Evolutionary conservation across 2,888 invertebrate genomes (phyloP).

Genomic region (Apodemia hepburni): DNA sequence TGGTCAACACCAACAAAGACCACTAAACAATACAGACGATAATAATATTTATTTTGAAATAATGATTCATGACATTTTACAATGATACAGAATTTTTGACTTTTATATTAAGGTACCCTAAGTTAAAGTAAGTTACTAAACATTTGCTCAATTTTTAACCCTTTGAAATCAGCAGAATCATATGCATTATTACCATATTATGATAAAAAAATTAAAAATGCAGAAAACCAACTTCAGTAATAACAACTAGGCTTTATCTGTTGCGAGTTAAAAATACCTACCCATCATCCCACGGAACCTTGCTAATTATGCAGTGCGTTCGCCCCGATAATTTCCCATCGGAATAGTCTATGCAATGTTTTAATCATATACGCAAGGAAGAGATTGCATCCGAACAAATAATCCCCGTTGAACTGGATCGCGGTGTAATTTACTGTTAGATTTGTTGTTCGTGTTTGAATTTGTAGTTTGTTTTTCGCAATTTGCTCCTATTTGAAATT

Average conservation of each 20-base stretch:
- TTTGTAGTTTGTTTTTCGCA: conserved; percentile 54
- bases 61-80: too few relatives aligned
- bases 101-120: too few relatives aligned
- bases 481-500: conserved; percentile 32
- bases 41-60: too few relatives aligned
- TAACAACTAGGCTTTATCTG: conserved; percentile 12
- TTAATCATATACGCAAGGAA: conserved; percentile 74
- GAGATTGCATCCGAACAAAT: conserved; percentile 76
- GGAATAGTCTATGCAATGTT: conserved; percentile 66
- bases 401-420: conserved; percentile 52
- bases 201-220: too few relatives aligned
- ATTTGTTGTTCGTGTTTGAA: conserved; percentile 55
- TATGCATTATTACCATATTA: too few relatives aligned
- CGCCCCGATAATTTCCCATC: conserved; percentile 72
- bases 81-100: too few relatives aligned
- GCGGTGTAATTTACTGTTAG: conserved; percentile 66
- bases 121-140: too few relatives aligned
- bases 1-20: too few relatives aligned
- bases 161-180: too few relatives aligned
- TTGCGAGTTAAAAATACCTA: conserved; percentile 38
- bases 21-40: too few relatives aligned
- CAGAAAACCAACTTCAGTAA: neutral
- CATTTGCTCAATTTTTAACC: too few relatives aligned
- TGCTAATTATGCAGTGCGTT: conserved; percentile 77
- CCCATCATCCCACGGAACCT: conserved; percentile 45